Percentiles rank a stretch among this genome's conserved stretches.
phyloP scores from a whole-genome alignment of 2,797 vertebrate genomes.

The Coccyzus lansbergi region DNA sequence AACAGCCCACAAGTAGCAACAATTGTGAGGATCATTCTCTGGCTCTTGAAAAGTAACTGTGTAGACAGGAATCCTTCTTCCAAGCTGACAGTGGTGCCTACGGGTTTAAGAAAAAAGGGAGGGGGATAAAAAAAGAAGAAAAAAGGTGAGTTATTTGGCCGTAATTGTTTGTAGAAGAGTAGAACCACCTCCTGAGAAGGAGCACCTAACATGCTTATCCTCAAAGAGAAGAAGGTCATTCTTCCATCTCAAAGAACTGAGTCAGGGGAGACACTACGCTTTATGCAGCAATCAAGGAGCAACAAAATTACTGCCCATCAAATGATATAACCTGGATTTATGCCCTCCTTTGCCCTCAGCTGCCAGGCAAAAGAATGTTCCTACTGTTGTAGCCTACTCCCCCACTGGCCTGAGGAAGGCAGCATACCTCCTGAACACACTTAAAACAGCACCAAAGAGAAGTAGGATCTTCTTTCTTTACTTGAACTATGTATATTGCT shows the following conservation, averaged over 20 bases:
- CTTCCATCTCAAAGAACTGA: not conserved
- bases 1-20: constrained; percentile 97
- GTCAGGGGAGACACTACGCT: not conserved
- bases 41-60: constrained; percentile 96
- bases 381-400: too few species aligned
- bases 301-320: not conserved
- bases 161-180: not conserved
- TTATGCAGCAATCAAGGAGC: not conserved
- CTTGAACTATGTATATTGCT: too few species aligned
- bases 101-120: not conserved
- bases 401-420: not conserved
- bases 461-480: too few species aligned
- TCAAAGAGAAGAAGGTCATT: not conserved
- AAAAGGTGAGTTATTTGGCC: not conserved
- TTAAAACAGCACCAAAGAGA: not conserved
- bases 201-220: not conserved
- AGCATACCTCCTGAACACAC: not conserved
- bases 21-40: constrained; percentile 95
- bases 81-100: constrained; percentile 91
- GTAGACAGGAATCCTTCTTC: constrained; percentile 89
- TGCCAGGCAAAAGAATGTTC: not conserved
- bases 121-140: not conserved
- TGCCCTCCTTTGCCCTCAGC: not conserved
- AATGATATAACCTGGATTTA: not conserved
- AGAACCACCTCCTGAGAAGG: not conserved